A percentile compares a stretch with the other conserved stretches of the same genome.
Conservation (phyloP, 2,113 vertebrate genomes). For the Phyllopteryx taeniolatus region DNA sequence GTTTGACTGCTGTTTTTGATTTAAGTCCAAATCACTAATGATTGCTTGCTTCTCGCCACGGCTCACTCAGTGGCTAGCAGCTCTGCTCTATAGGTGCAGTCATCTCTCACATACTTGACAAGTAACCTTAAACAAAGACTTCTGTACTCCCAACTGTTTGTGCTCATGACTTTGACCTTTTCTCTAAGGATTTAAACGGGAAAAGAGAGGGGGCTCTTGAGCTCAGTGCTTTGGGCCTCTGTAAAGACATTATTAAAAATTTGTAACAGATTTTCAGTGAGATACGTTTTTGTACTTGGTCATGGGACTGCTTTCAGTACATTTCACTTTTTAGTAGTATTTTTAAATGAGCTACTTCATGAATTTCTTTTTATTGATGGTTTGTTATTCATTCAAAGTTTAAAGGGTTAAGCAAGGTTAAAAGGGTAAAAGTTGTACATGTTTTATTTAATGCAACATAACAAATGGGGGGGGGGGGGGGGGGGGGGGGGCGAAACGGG, state of each 20-base stretch:
- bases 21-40: slow-evolving; percentile 45
- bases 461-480: not conserved
- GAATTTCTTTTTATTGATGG: not conserved
- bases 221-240: not conserved
- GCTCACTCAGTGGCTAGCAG: slow-evolving; percentile 35
- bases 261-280: not conserved
- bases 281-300: not conserved
- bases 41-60: slow-evolving; percentile 32
- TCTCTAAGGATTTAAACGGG: slow-evolving; percentile 22
- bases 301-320: not conserved
- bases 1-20: slow-evolving; percentile 46
- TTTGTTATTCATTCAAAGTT: not conserved
- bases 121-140: slow-evolving; percentile 37
- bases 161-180: slow-evolving; percentile 24
- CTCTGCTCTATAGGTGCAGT: slow-evolving; percentile 33
- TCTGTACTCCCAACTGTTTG: slow-evolving; percentile 20
- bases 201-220: slow-evolving; percentile 7
- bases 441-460: not conserved
- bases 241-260: not conserved
- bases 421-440: not conserved
- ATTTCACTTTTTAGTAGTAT: not conserved
- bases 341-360: not conserved
- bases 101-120: slow-evolving; percentile 47
- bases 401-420: not conserved
- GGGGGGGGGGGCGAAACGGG: not conserved